These are phyloP conservation scores for Trichonephila clavipes DNA, from an alignment of 1,140 invertebrate species.

Conservation along the genomic window DNA sequence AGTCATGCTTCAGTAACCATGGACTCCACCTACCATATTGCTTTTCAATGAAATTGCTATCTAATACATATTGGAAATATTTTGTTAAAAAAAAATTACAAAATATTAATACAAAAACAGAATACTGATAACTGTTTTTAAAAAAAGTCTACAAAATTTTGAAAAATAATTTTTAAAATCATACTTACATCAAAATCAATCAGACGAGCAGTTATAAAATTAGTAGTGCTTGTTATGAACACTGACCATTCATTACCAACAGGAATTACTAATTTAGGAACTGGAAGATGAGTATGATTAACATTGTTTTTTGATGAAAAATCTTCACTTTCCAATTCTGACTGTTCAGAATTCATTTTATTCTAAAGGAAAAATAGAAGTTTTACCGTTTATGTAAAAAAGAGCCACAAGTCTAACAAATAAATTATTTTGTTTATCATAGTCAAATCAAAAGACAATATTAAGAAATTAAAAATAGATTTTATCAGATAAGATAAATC, in stretches of 20 bases:
- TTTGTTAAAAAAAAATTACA: too few species aligned
- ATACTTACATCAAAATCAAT: constrained; percentile 68
- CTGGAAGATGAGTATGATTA: not conserved
- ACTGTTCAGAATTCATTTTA: constrained; percentile 3
- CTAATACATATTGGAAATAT: too few species aligned
- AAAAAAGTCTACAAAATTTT: not conserved
- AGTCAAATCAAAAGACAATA: too few species aligned
- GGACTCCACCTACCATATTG: too few species aligned
- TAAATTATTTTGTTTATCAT: too few species aligned
- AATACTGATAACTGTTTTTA: not conserved
- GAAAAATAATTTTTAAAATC: not conserved
- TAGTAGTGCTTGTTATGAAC: constrained; percentile 14
- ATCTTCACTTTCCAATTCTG: not conserved
- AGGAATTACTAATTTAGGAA: constrained; percentile 62
- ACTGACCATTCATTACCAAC: constrained; percentile 66
- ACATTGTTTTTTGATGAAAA: not conserved
- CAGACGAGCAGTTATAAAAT: constrained; percentile 39
- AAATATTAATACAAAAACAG: too few species aligned
- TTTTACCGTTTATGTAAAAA: not conserved
- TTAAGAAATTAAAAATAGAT: too few species aligned
- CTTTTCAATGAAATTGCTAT: too few species aligned
- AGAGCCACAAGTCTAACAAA: not conserved
- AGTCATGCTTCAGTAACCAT: too few species aligned
- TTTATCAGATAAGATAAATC: too few species aligned
- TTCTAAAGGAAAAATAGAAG: not conserved